phyloP scores from a whole-genome alignment of 2,113 vertebrate species.

The Brienomyrus brachyistius region DNA sequence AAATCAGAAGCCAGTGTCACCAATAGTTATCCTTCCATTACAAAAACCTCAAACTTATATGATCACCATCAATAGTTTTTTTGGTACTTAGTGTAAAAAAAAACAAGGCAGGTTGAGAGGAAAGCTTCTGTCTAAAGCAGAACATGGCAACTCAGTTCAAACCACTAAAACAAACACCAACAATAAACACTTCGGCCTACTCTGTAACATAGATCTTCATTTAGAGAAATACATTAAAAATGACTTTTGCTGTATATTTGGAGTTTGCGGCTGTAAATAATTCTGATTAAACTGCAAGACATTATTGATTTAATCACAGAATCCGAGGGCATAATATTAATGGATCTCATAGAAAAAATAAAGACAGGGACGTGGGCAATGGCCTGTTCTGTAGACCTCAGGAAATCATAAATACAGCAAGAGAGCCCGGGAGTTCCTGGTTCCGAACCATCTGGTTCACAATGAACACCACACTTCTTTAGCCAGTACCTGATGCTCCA shows the following conservation, averaged over 20 bases:
- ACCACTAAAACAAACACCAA: neutral
- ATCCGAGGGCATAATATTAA: constrained; percentile 4
- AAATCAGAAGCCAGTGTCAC: neutral
- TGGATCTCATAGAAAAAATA: neutral
- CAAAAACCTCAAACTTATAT: neutral
- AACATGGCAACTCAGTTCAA: neutral
- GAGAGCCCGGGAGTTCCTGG: neutral
- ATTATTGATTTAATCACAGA: constrained; percentile 1
- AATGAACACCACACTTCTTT: neutral
- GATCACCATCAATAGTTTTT: neutral
- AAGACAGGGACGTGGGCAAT: neutral
- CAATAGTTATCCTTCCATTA: neutral
- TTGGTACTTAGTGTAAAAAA: neutral
- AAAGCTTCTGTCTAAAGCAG: neutral
- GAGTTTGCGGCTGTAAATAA: neutral
- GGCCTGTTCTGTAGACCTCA: neutral
- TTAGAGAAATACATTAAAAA: neutral
- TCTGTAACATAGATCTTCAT: neutral
- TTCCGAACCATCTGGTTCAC: neutral
- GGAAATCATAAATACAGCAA: neutral
- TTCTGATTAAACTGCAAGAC: neutral
- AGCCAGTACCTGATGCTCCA: neutral
- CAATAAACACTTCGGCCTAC: neutral
- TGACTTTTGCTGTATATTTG: neutral
- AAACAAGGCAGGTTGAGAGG: neutral